phyloP scores from a whole-genome alignment of 2,797 vertebrate genomes.

The Chelonia mydas region DNA sequence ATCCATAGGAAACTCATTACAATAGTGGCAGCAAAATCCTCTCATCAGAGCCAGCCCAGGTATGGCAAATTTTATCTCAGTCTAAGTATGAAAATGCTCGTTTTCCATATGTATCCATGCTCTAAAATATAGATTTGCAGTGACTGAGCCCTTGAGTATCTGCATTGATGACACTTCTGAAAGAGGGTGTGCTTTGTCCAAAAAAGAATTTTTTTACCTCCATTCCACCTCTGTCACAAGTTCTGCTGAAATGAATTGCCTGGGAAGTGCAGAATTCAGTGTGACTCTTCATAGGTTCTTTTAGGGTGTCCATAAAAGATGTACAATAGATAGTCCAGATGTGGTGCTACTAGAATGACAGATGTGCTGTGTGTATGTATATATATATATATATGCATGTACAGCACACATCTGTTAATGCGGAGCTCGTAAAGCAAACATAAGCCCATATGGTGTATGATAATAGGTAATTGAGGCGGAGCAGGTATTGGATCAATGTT shows the following conservation, averaged over 20 bases:
- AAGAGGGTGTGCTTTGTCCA: neutral
- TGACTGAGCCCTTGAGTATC: neutral
- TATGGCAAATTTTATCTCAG: slow-evolving; percentile 1
- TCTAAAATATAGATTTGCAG: slow-evolving; percentile 16
- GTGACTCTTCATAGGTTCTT: fast-evolving
- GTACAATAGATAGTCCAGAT: neutral
- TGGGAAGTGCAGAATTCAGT: neutral
- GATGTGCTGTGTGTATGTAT: neutral
- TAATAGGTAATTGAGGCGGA: neutral
- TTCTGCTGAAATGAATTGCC: neutral
- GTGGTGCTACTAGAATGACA: neutral
- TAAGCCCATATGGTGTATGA: neutral
- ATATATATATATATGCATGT: neutral
- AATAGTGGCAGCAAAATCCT: slow-evolving; percentile 28
- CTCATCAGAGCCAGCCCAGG: neutral
- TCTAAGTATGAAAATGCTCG: neutral
- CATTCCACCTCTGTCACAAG: neutral
- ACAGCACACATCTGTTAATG: neutral
- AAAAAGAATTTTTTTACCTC: neutral
- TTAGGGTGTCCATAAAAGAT: neutral
- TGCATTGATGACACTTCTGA: neutral
- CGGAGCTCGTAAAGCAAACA: neutral
- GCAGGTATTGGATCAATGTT: neutral
- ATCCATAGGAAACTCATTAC: slow-evolving; percentile 20
- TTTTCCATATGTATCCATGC: neutral